A percentile compares a stretch with the other conserved stretches of the same genome.
Evolutionary conservation across 2,888 invertebrate genomes (phyloP).

Genomic region (Xestia sexstrigata): DNA sequence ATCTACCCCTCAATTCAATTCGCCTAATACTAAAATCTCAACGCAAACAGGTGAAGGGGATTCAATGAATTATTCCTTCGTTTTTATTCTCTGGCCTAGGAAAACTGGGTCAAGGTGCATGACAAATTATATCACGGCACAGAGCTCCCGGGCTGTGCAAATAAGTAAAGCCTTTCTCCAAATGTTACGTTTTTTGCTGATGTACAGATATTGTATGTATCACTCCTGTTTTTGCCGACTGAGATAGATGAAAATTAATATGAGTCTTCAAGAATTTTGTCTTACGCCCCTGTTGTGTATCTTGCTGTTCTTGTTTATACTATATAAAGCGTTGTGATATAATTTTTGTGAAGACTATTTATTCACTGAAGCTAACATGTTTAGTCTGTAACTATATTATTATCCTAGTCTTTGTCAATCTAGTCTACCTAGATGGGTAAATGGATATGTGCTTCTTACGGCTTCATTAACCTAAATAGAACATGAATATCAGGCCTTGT

Average conservation of each 20-base stretch:
- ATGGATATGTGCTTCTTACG: slow-evolving; percentile 3
- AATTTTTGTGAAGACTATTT: neutral
- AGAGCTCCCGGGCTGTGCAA: slow-evolving; percentile 75
- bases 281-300: slow-evolving; percentile 21
- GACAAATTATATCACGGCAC: slow-evolving; percentile 80
- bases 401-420: neutral
- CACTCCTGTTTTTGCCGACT: slow-evolving; percentile 60
- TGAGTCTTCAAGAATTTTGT: slow-evolving; percentile 51
- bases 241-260: slow-evolving; percentile 61
- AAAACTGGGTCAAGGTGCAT: slow-evolving; percentile 82
- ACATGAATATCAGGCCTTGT: slow-evolving; percentile 16
- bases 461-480: slow-evolving; percentile 23
- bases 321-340: too few species aligned
- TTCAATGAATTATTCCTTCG: slow-evolving; percentile 73
- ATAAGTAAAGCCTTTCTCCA: slow-evolving; percentile 80
- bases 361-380: neutral
- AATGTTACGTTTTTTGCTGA: slow-evolving; percentile 76
- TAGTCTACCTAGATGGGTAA: neutral
- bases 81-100: slow-evolving; percentile 61
- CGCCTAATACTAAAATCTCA: slow-evolving; percentile 70
- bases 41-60: slow-evolving; percentile 69
- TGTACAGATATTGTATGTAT: slow-evolving; percentile 66
- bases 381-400: neutral
- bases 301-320: neutral
- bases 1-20: slow-evolving; percentile 61